These are phyloP conservation scores for Hydrotaea diabolus DNA, from an alignment of 2,888 invertebrate genomes.

Conservation along the genomic window DNA sequence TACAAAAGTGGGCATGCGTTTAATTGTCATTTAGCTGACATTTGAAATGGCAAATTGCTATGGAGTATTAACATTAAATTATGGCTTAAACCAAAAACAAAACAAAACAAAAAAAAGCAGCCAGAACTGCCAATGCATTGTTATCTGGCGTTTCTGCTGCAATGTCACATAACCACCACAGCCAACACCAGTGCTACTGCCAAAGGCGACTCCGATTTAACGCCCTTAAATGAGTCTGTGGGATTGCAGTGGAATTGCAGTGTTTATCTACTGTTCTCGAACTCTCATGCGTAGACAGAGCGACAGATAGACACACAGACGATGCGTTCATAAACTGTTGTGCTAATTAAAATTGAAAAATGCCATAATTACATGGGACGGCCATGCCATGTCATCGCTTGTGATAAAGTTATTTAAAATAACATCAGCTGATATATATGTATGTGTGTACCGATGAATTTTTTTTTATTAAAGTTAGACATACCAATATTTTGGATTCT, in stretches of 20 bases:
- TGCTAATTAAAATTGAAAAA: conserved; percentile 40
- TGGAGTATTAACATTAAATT: conserved; percentile 68
- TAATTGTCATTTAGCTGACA: conserved; percentile 72
- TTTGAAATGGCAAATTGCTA: conserved; percentile 71
- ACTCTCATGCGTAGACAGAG: conserved; percentile 33
- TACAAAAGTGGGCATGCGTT: conserved; percentile 64
- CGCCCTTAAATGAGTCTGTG: not conserved
- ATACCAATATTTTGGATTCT: no score
- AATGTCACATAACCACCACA: not conserved
- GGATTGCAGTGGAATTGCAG: conserved; percentile 1
- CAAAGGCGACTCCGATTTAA: not conserved
- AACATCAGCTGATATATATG: no score
- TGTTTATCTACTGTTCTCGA: conserved; percentile 24
- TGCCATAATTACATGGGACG: conserved; percentile 30
- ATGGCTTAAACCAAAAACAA: conserved; percentile 53
- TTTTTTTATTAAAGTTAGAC: no score
- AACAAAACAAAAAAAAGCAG: no score
- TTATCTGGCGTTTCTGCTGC: conserved; percentile 12
- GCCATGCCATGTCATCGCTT: not conserved
- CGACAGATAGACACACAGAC: not conserved
- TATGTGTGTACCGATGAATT: no score
- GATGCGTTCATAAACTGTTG: conserved; percentile 23
- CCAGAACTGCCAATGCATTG: conserved; percentile 26
- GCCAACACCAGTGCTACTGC: not conserved
- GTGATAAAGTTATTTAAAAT: conserved; percentile 32